Evolutionary conservation across 2,113 vertebrate species (phyloP), one percentile per base, ranked within the genome.

Genomic region (Corvus hawaiiensis): DNA sequence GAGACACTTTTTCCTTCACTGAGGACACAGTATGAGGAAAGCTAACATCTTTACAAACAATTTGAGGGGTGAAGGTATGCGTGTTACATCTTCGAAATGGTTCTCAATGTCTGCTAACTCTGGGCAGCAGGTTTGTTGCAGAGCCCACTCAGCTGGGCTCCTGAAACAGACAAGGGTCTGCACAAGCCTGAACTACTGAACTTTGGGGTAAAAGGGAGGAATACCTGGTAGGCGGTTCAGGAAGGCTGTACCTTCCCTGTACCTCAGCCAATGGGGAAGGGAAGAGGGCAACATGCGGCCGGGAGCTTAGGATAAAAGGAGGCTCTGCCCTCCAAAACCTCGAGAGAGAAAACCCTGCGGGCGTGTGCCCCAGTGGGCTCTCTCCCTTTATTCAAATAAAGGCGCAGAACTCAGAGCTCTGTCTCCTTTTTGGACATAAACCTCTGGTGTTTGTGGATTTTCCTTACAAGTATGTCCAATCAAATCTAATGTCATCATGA

Each of bases 241-340:
- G 39, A 66, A 54, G 33, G 16, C 16, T 66, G 49, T 20, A 19
- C 39, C 20, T 44, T 64, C 32, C 61, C 5, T 5, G 15, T 28
- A 11, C 37, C 24, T 54, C 11, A 1, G 62, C 49, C 62, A 44
- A 1, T 7, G 16, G 49, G 39, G 33, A 66, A 79, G 66, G 39
- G 39, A 44, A 55, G 26, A 37, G 26, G 15, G 12, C 26, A 55
- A 43, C 7, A 10, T 24, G 16, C 0, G 0, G 33, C 33, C 2
- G 0, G 26, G 39, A 79, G 39, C 23, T 54, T 3, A 4, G 26
- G 15, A 66, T 30, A 19, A 56, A 56, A 64, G 16, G 16, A 55
- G 8, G 16, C 27, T 46, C 6, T 1, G 0, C 10, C 27, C 21
- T 37, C 37, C 1, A 0, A 46, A 80, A 67, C 27, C 2, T 1